Conservation (phyloP, 1,140 invertebrate genomes). For the Apis dorsata region DNA sequence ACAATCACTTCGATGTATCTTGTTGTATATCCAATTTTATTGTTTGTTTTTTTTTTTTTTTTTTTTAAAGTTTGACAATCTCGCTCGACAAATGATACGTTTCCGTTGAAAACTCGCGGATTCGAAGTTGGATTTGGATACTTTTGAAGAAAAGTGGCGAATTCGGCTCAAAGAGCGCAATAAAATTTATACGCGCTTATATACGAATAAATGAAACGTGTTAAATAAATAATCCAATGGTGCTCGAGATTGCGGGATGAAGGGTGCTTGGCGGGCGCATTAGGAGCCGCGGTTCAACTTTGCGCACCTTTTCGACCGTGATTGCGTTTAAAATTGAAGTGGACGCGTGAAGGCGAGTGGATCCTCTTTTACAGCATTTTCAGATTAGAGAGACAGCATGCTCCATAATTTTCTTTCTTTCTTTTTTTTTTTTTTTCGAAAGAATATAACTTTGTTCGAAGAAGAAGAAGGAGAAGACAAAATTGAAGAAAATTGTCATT, state of each 20-base stretch:
- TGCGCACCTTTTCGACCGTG: background rate
- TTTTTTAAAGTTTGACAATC: too few relatives aligned
- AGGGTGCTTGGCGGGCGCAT: constrained; percentile 10
- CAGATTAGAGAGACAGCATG: background rate
- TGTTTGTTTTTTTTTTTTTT: too few relatives aligned
- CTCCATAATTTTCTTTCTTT: too few relatives aligned
- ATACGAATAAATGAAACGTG: constrained; percentile 18
- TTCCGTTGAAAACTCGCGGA: too few relatives aligned
- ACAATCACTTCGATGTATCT: too few relatives aligned
- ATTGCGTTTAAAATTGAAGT: constrained; percentile 1
- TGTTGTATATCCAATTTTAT: too few relatives aligned
- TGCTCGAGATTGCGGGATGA: background rate
- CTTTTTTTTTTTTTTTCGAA: background rate
- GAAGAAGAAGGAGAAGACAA: too few relatives aligned
- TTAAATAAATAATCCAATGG: constrained; percentile 13
- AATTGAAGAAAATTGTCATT: too few relatives aligned
- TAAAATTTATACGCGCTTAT: background rate
- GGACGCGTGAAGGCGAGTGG: background rate
- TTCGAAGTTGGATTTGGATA: too few relatives aligned
- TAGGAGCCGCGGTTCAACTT: background rate
- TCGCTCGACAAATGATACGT: too few relatives aligned
- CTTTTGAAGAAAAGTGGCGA: too few relatives aligned
- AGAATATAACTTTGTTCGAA: background rate
- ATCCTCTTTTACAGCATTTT: background rate
- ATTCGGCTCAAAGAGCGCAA: background rate